Base-by-base conservation (phyloP, 2,113 vertebrate genomes). In the Arothron firmamentum region DNA sequence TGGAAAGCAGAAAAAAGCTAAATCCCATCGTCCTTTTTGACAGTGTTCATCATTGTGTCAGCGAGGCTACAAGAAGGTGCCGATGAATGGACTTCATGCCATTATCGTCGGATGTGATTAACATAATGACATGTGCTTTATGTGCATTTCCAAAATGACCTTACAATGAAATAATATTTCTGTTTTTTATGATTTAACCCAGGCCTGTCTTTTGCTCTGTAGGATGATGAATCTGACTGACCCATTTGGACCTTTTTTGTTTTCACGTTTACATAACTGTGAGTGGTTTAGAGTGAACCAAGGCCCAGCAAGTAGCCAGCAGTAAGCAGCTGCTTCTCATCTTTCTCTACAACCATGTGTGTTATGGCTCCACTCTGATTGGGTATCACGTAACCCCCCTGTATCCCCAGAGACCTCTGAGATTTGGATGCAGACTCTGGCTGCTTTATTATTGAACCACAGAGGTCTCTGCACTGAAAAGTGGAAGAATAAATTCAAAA, bases 291-390 rank as follows among this genome's bases (percentile, higher is more conserved):
- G 59, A 45, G 19, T 56, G 64, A 72, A 64, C 34, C 56, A 63
- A 58, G 61, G 64, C 58, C 61, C 64, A 72, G 60, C 67, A 53
- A 77, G 80, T 77, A 81, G 83, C 59, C 65, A 67, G 63, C 52
- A 62, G 64, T 64, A 56, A 74, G 63, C 86, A 88, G 85, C 87
- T 87, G 85, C 74, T 82, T 88, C 83, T 83, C 79, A 80, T 88
- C 81, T 84, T 62, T 59, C 70, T 72, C 56, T 63, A 56, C 75
- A 74, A 83, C 67, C 52, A 6, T 70, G 59, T 62, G 71, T 84
- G 78, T 84, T 84, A 62, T 84, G 77, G 65, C 76, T 85, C 50
- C 25, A 21, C 53, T 78, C 59, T 83, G 78, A 82, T 86, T 77
- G 77, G 73, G 57, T 82, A 67, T 84, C 79, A 19, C 72, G 56